Percentiles rank a stretch among this genome's conserved stretches.
phyloP scores from a whole-genome alignment of 2,888 invertebrate genomes.

The Ophion obscuratus region DNA sequence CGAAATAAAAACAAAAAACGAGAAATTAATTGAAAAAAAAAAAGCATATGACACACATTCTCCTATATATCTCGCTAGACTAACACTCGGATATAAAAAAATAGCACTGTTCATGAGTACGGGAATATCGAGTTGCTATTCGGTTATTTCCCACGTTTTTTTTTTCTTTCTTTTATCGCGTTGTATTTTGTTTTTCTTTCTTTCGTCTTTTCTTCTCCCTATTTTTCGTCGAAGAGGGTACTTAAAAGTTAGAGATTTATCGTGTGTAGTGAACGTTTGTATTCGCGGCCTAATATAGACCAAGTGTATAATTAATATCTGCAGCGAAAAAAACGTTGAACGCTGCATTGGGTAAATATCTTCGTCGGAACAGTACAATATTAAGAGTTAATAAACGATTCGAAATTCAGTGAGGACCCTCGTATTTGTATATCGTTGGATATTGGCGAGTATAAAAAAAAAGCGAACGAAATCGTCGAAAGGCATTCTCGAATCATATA shows the following conservation, averaged over 20 bases:
- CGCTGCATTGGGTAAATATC: slow-evolving; percentile 26
- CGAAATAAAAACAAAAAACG: slow-evolving; percentile 7
- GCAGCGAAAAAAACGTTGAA: slow-evolving; percentile 45
- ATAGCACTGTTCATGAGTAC: slow-evolving; percentile 78
- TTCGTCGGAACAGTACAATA: slow-evolving; percentile 5
- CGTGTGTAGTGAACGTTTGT: slow-evolving; percentile 55
- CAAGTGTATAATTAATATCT: slow-evolving; percentile 53
- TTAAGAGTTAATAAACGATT: slow-evolving; percentile 43
- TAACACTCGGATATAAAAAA: slow-evolving; percentile 78
- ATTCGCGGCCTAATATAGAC: slow-evolving; percentile 66
- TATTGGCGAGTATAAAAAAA: slow-evolving; percentile 26
- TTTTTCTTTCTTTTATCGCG: slow-evolving; percentile 41
- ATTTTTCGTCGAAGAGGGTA: slow-evolving; percentile 45
- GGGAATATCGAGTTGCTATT: slow-evolving; percentile 67
- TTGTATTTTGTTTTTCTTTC: slow-evolving; percentile 25
- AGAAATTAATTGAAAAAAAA: slow-evolving; percentile 54
- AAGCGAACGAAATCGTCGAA: slow-evolving; percentile 19
- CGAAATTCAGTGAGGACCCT: slow-evolving; percentile 45
- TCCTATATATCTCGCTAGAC: slow-evolving; percentile 68
- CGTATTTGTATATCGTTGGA: slow-evolving; percentile 25
- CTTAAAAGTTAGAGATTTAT: slow-evolving; percentile 55
- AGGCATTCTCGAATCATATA: slow-evolving; percentile 51
- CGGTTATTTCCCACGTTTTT: slow-evolving; percentile 60
- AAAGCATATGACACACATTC: slow-evolving; percentile 78
- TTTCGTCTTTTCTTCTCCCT: slow-evolving; percentile 32